Percentiles rank a stretch among this genome's conserved stretches.
Evolutionary conservation across 2,113 vertebrate genomes (phyloP).

Genomic region (Poecilia latipinna): DNA sequence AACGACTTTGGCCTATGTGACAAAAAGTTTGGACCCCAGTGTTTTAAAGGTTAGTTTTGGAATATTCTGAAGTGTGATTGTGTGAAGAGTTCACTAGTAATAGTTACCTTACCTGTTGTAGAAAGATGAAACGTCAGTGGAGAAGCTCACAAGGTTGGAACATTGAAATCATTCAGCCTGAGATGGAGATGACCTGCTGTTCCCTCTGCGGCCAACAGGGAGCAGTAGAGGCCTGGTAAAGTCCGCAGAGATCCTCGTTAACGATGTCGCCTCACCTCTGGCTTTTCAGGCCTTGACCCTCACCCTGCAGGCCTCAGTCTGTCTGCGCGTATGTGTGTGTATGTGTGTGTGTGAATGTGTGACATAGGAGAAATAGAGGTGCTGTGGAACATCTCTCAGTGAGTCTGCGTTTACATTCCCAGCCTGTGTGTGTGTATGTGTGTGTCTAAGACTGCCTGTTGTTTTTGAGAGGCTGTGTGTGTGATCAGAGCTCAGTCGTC

Average conservation of each 20-base stretch:
- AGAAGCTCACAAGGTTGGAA: not conserved
- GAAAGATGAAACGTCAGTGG: no score
- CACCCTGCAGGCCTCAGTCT: not conserved
- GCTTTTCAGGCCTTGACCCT: not conserved
- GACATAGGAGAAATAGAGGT: not conserved
- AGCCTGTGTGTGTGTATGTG: conserved; percentile 6
- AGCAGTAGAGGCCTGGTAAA: conserved; percentile 70
- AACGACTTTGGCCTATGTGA: no score
- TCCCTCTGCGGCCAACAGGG: conserved; percentile 65
- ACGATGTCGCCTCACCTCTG: conserved; percentile 21
- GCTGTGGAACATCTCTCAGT: conserved; percentile 70
- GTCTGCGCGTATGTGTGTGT: no score
- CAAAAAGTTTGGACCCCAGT: no score
- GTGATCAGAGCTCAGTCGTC: conserved; percentile 78
- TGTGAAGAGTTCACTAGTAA: no score
- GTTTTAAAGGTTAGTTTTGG: no score
- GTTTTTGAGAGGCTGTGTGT: conserved; percentile 42
- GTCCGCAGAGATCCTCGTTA: not conserved
- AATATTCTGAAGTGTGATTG: no score
- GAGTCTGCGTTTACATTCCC: conserved; percentile 41
- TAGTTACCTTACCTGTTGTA: no score
- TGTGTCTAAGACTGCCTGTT: conserved; percentile 2
- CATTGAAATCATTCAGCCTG: no score
- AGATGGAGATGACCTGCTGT: conserved; percentile 2
- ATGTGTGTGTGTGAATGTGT: not conserved